These are phyloP conservation scores for Agapornis roseicollis DNA, from an alignment of 2,113 vertebrate genomes.

Conservation along the genomic window DNA sequence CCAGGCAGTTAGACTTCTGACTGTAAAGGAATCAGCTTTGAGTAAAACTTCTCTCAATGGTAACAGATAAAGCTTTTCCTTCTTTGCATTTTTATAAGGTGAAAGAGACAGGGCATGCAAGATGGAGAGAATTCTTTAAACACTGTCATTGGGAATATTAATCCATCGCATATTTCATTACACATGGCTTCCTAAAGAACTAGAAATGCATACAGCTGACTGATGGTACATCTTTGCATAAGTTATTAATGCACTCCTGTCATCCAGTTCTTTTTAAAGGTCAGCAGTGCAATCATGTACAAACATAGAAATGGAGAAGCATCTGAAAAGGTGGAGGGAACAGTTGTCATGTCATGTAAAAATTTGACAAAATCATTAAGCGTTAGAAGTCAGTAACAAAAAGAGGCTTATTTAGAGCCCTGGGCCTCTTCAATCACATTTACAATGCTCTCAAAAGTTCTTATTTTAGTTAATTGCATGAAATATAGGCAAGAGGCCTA, in stretches of 20 bases:
- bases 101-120: not conserved
- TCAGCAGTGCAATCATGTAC: not conserved
- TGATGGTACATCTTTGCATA: not conserved
- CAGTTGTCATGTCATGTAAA: not conserved
- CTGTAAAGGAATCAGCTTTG: not conserved
- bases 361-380: not conserved
- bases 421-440: not conserved
- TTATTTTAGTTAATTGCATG: not conserved
- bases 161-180: not conserved
- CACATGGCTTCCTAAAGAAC: not conserved
- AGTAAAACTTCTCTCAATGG: not conserved
- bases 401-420: not conserved
- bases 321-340: not conserved
- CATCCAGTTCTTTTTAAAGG: not conserved
- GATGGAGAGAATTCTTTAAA: not conserved
- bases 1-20: not conserved
- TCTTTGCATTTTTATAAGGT: not conserved
- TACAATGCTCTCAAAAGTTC: not conserved
- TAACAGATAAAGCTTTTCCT: not conserved
- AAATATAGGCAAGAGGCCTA: not conserved
- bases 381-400: not conserved
- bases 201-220: not conserved
- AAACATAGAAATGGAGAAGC: not conserved
- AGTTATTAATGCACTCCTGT: not conserved
- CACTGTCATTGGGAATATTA: not conserved